Base-by-base conservation (phyloP, 1,140 invertebrate genomes). In the Frieseomelitta varia region DNA sequence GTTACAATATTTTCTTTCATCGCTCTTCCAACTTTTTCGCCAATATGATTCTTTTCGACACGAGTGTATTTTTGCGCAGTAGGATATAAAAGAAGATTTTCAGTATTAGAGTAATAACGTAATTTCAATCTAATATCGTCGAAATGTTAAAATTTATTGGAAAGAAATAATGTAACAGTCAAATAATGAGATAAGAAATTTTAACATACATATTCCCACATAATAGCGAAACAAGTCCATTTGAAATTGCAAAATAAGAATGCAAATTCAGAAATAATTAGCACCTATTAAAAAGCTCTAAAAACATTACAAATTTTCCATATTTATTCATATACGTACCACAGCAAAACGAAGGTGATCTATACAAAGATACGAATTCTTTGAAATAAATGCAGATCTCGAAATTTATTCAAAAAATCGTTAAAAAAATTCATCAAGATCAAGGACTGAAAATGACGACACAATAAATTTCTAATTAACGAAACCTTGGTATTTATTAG, bases 91-190 rank as follows among this genome's bases (percentile, higher is more conserved):
- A 47, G 8, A 47, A 47, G 21, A 14, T 71, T 71, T 34, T 47
- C 0, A n/a, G 0, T 4, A 1, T n/a, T 47, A 69, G 1, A 3
- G 21, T 14, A 14, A 68, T 19, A 0, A 19, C 2, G 1, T 17
- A 10, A 34, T 30, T 30, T 65, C n/a, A n/a, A 27, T 65, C 30
- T 65, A 15, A 17, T 27, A 27, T 27, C 39, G 15, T 30, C n/a
- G n/a, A 65, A 6, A 1, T 61, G 14, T 61, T 14, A 24, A 0
- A 11, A 61, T 61, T 61, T n/a, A 61, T 1, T 61, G 12, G 3
- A 61, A 61, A 61, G 24, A 61, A 61, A n/a, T 12, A 61, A 14
- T 12, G 12, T n/a, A 14, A 14, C n/a, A 21, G 3, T 1, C n/a
- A n/a, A 12, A n/a, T 24, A n/a, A 12, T n/a, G 24, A 11, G 24